Percentiles rank a stretch among this genome's conserved stretches.
Conservation (phyloP, 1,140 invertebrate genomes). For the Bombus vancouverensis region DNA sequence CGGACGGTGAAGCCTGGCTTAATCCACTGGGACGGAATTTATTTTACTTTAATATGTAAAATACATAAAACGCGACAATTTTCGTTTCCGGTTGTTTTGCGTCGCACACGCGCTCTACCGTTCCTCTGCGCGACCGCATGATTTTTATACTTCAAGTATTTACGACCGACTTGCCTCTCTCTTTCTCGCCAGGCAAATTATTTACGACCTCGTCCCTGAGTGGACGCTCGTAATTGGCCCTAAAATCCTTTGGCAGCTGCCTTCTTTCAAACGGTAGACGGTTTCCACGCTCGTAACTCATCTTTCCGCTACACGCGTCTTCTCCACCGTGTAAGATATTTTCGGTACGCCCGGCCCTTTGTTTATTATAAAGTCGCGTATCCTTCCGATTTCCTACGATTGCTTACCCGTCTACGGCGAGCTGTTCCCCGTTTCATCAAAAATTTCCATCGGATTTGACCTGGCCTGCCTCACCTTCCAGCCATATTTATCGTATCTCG, state of each 20-base stretch:
- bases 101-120: background rate
- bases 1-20: constrained; percentile 29
- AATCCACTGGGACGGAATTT: constrained; percentile 47
- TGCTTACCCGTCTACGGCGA: too few relatives aligned
- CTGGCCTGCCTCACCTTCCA: too few relatives aligned
- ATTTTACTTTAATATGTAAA: constrained; percentile 51
- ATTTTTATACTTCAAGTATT: constrained; percentile 32
- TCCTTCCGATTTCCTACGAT: background rate
- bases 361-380: background rate
- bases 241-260: constrained; percentile 33
- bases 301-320: background rate
- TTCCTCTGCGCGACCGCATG: too few relatives aligned
- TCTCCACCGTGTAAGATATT: background rate
- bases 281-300: constrained; percentile 31
- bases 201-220: constrained; percentile 3
- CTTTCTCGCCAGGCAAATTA: background rate
- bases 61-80: constrained; percentile 8
- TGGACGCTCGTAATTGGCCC: constrained; percentile 32
- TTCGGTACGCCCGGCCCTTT: background rate
- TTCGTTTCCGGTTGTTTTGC: constrained; percentile 15
- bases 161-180: constrained; percentile 2
- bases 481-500: too few relatives aligned
- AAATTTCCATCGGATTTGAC: too few relatives aligned
- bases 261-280: constrained; percentile 24
- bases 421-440: too few relatives aligned